Conservation (phyloP, 30 jellyfish, hydroid and myxozoan genomes). For the Rhopilema esculentum region DNA sequence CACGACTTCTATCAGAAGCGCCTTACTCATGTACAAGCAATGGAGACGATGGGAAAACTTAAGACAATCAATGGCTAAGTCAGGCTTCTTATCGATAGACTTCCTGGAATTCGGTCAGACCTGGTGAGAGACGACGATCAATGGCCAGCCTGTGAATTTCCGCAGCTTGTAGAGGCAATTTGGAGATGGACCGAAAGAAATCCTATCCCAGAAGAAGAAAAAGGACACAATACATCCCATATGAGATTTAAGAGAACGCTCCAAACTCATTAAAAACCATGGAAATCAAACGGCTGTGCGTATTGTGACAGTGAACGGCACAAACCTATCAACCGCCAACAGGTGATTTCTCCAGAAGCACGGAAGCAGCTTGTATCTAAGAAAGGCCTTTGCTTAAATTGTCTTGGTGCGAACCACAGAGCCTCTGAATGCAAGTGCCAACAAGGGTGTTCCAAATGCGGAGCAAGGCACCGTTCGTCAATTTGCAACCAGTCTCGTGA, state of each 20-base stretch:
- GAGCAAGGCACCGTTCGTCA: no score
- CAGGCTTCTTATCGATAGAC: no score
- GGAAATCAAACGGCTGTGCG: no score
- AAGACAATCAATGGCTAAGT: slow-evolving; percentile 35
- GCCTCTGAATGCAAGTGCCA: slow-evolving; percentile 51
- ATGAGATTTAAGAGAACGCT: background rate
- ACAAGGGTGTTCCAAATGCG: slow-evolving; percentile 23
- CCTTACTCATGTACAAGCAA: slow-evolving; percentile 47
- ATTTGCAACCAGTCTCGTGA: slow-evolving; percentile 41
- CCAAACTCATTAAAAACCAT: slow-evolving; percentile 3
- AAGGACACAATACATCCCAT: background rate
- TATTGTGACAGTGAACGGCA: no score
- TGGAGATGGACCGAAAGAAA: no score
- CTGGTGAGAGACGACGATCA: slow-evolving; percentile 37
- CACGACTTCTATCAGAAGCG: slow-evolving; percentile 60
- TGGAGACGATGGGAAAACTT: slow-evolving; percentile 44
- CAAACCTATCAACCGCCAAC: no score
- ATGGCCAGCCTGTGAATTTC: slow-evolving; percentile 35
- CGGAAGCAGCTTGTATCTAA: slow-evolving; percentile 7
- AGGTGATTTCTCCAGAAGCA: no score
- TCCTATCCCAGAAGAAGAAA: background rate
- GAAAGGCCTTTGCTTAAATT: slow-evolving; percentile 28
- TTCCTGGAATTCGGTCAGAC: slow-evolving; percentile 43
- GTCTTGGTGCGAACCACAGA: slow-evolving; percentile 33
- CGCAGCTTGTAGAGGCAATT: slow-evolving; percentile 55